These are phyloP conservation scores for Horisme vitalbata DNA, from an alignment of 2,888 invertebrate genomes.

Conservation along the genomic window DNA sequence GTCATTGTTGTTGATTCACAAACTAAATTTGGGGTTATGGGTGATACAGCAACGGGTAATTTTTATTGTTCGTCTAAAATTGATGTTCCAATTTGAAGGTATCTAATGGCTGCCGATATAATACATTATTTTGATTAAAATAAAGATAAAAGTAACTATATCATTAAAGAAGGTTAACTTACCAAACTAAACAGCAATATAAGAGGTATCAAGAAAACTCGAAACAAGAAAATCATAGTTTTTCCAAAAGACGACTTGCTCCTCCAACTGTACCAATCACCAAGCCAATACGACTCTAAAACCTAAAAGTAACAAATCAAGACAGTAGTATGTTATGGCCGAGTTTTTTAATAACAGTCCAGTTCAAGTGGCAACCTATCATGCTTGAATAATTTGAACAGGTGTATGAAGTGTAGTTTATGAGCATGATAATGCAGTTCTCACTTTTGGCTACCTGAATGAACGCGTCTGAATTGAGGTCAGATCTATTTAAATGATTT, in stretches of 20 bases:
- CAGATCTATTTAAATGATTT: constrained; percentile 14
- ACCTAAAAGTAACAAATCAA: constrained; percentile 43
- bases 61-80: constrained; percentile 25
- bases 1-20: constrained; percentile 27
- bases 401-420: constrained; percentile 24
- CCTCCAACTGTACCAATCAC: constrained; percentile 83
- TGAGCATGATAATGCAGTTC: constrained; percentile 32
- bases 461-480: constrained; percentile 19
- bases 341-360: constrained; percentile 27
- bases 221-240: constrained; percentile 46
- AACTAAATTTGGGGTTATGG: constrained; percentile 22
- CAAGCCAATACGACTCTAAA: constrained; percentile 86
- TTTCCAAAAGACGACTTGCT: constrained; percentile 66
- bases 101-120: constrained; percentile 6
- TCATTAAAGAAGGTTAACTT: neutral
- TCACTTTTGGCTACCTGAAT: constrained; percentile 17
- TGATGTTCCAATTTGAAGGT: constrained; percentile 18
- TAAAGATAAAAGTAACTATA: neutral
- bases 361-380: constrained; percentile 27
- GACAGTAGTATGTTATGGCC: constrained; percentile 17
- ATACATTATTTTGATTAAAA: constrained; percentile 2
- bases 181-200: constrained; percentile 57
- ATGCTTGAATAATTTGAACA: constrained; percentile 18
- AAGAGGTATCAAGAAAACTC: constrained; percentile 56
- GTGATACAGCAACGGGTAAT: constrained; percentile 20